Base-by-base conservation (phyloP, 2,797 vertebrate species). In the Sebastes matsubarae region DNA sequence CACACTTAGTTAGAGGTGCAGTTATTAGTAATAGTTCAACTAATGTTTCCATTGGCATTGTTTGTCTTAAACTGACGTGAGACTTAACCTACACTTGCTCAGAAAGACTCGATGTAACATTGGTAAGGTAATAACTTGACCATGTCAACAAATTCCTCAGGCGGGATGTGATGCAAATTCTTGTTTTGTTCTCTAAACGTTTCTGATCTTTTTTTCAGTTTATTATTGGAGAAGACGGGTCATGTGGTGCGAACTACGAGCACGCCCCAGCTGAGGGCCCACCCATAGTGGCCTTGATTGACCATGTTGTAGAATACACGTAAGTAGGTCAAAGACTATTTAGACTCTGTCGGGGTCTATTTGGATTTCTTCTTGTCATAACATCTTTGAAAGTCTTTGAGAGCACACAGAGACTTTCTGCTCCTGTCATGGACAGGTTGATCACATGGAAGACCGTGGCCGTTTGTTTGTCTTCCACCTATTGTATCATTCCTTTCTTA, bases 201-300 rank as follows among this genome's bases (percentile, higher is more conserved):
- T 46, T 80, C 2, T 52, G 2, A 5, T 59, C 5, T 77, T 18
- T 75, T n/a, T 82, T 70, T 16, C 72, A 99, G 98, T 98, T 99
- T 83, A 97, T 99, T 4, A 81, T 99, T 30, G 98, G 97, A 29
- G 97, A 98, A 80, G 97, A 99, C 0, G 98, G 98, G n/a, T 96
- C 96, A 46, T 99, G 97, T 58, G 98, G 98, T 4, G 94, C 97
- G 0, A 95, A 97, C 6, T 99, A 99, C 0, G 98, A 99, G 72
- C 98, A 99, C 0, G 98, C 98, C 1, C 97, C 98, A 0, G 96
- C 98, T 0, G 98, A 99, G 89, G 98, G 98, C 0, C 98, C 98
- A 0, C 98, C 98, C 24, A 97, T 99, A 0, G 90, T 98, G 2
- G 93, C 97, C 52, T 92, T 99, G 59, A 75, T 99, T 58, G 98